Percentiles rank a stretch among this genome's conserved stretches.
phyloP scores from a whole-genome alignment of 2,888 invertebrate genomes.

The Copidosoma aretas region DNA sequence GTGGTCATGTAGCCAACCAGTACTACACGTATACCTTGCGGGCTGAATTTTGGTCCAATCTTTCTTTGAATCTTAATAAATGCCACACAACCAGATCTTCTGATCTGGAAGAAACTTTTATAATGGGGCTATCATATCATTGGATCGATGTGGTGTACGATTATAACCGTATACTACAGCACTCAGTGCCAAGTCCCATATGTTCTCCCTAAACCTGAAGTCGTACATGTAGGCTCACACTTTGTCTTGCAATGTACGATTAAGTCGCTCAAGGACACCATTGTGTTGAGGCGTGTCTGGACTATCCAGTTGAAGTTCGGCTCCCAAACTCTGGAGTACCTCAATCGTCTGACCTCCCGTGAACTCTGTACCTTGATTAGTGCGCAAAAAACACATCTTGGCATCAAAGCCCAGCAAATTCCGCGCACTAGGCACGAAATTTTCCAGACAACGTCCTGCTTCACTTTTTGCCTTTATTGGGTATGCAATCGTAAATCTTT shows the following conservation, averaged over 20 bases:
- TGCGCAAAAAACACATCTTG: slow-evolving; percentile 43
- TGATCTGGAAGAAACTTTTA: slow-evolving; percentile 1
- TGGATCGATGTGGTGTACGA: slow-evolving; percentile 37
- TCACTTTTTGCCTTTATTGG: slow-evolving; percentile 41
- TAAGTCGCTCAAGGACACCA: slow-evolving; percentile 38
- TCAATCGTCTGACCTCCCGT: slow-evolving; percentile 42
- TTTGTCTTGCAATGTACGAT: slow-evolving; percentile 14
- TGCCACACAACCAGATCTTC: slow-evolving; percentile 34
- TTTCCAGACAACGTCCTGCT: slow-evolving; percentile 31
- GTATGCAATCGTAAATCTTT: slow-evolving; percentile 41
- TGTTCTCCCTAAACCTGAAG: too few species aligned
- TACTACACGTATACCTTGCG: slow-evolving; percentile 6
- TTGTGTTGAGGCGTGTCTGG: slow-evolving; percentile 33
- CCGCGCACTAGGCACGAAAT: slow-evolving; percentile 39
- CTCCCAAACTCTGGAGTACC: not conserved
- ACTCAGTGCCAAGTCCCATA: slow-evolving; percentile 26
- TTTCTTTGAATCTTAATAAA: slow-evolving; percentile 37
- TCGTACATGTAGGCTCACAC: too few species aligned
- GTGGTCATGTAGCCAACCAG: slow-evolving; percentile 21
- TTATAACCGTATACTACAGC: slow-evolving; percentile 38
- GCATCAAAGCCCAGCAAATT: slow-evolving; percentile 42
- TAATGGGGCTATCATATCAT: slow-evolving; percentile 15
- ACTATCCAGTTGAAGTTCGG: slow-evolving; percentile 1
- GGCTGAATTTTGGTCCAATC: slow-evolving; percentile 14
- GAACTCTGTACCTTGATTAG: slow-evolving; percentile 43